phyloP scores from a whole-genome alignment of 2,888 invertebrate species.

The Dascillus cervinus region DNA sequence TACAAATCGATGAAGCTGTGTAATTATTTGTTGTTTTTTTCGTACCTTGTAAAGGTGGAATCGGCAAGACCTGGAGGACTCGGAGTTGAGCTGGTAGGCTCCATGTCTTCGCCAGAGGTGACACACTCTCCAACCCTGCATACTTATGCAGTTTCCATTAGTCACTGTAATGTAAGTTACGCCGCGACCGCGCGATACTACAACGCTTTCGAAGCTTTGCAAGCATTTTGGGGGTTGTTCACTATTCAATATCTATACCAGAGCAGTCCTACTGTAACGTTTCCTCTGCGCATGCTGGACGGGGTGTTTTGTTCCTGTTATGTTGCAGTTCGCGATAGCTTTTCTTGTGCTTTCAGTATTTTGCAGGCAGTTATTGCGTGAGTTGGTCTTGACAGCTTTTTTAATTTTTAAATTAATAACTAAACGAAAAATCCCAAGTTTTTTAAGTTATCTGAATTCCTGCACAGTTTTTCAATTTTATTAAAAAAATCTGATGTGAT shows the following conservation, averaged over 20 bases:
- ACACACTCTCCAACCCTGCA: slow-evolving; percentile 14
- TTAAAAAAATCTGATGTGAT: too few species aligned
- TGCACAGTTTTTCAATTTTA: too few species aligned
- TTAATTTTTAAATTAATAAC: too few species aligned
- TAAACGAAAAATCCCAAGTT: too few species aligned
- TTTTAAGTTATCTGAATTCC: too few species aligned
- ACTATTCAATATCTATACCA: slow-evolving; percentile 26
- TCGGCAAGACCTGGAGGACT: slow-evolving; percentile 37
- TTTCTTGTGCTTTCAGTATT: too few species aligned
- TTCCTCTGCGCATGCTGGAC: slow-evolving; percentile 24
- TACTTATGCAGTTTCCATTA: slow-evolving; percentile 19
- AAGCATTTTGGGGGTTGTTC: slow-evolving; percentile 22
- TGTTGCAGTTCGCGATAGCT: slow-evolving; percentile 3
- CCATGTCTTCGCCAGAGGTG: slow-evolving; percentile 29
- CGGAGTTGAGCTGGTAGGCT: slow-evolving; percentile 41
- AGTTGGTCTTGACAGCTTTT: too few species aligned
- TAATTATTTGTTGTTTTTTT: slow-evolving; percentile 10
- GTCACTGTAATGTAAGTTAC: slow-evolving; percentile 12
- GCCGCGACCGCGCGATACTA: slow-evolving; percentile 16
- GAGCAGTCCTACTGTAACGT: slow-evolving; percentile 17
- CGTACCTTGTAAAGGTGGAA: slow-evolving; percentile 41
- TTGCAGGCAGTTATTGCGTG: too few species aligned
- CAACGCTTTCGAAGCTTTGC: slow-evolving; percentile 12
- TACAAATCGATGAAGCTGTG: slow-evolving; percentile 23
- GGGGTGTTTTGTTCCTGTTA: slow-evolving; percentile 19